Percentiles rank a stretch among this genome's conserved stretches.
Evolutionary conservation across 2,113 vertebrate species (phyloP).

Genomic region (Myotis brandtii): DNA sequence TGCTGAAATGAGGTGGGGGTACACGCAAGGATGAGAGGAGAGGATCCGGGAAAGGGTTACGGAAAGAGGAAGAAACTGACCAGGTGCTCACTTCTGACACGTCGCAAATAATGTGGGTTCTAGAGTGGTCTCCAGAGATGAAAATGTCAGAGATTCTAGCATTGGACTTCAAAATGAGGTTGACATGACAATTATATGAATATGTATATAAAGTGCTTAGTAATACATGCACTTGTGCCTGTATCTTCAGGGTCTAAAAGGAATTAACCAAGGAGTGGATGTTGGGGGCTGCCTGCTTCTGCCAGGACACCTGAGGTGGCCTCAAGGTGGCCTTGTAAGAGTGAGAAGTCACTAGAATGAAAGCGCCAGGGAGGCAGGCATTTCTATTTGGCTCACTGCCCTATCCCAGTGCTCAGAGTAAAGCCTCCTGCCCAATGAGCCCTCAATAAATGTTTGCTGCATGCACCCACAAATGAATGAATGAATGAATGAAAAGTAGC

Average conservation of each 20-base stretch:
- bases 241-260: not conserved
- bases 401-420: not conserved
- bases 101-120: not conserved
- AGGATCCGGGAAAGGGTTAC: not conserved
- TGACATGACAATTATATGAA: too few species aligned
- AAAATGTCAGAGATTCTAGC: not conserved
- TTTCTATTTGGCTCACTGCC: not conserved
- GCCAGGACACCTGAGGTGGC: too few species aligned
- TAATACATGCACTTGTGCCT: not conserved
- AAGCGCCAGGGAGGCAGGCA: rapidly evolving
- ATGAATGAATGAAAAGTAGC: not conserved
- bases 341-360: not conserved
- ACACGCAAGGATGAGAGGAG: not conserved
- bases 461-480: not conserved
- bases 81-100: not conserved
- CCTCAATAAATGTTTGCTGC: not conserved
- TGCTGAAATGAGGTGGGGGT: not conserved
- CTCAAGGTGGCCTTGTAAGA: too few species aligned
- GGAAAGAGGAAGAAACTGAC: not conserved
- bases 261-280: not conserved
- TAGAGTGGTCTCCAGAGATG: not conserved
- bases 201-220: too few species aligned
- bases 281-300: not conserved
- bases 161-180: not conserved
- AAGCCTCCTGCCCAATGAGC: too few species aligned